These are phyloP conservation scores for Mythimna ferrago DNA, from an alignment of 2,888 invertebrate genomes.

Conservation along the genomic window DNA sequence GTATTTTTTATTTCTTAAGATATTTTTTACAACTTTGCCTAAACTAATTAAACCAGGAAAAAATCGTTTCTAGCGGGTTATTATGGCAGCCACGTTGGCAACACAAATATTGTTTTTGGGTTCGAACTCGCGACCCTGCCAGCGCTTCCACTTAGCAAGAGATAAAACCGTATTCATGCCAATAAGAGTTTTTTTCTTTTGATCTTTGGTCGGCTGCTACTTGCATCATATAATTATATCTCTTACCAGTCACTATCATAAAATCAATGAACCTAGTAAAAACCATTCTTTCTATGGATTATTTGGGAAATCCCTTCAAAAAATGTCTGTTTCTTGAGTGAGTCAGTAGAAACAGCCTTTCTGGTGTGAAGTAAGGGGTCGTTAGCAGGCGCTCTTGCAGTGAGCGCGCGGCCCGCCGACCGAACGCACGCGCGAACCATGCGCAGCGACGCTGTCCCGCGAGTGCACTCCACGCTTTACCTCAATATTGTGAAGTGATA, in stretches of 20 bases:
- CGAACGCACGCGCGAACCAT: conserved; percentile 82
- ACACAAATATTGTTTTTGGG: background rate
- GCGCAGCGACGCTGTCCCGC: conserved; percentile 79
- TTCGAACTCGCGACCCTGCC: background rate
- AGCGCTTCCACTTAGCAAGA: background rate
- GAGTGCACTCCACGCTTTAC: conserved; percentile 80
- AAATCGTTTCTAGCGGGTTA: background rate
- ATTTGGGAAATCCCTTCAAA: conserved; percentile 36
- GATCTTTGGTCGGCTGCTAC: background rate
- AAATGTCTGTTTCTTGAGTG: conserved; percentile 28
- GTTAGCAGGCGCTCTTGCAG: conserved; percentile 67
- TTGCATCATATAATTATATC: background rate
- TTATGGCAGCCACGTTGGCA: background rate
- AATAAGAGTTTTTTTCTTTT: conserved; percentile 4
- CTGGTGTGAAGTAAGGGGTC: conserved; percentile 52
- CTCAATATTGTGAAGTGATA: conserved; percentile 84
- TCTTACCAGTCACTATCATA: background rate
- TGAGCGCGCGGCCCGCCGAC: conserved; percentile 82
- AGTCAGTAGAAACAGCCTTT: conserved; percentile 55
- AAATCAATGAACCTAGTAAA: background rate
- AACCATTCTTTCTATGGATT: background rate
- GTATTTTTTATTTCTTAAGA: background rate
- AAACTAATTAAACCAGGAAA: background rate
- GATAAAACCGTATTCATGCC: background rate
- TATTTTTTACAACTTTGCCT: background rate